phyloP scores from a whole-genome alignment of 2,797 vertebrate genomes.

The Liasis olivaceus region DNA sequence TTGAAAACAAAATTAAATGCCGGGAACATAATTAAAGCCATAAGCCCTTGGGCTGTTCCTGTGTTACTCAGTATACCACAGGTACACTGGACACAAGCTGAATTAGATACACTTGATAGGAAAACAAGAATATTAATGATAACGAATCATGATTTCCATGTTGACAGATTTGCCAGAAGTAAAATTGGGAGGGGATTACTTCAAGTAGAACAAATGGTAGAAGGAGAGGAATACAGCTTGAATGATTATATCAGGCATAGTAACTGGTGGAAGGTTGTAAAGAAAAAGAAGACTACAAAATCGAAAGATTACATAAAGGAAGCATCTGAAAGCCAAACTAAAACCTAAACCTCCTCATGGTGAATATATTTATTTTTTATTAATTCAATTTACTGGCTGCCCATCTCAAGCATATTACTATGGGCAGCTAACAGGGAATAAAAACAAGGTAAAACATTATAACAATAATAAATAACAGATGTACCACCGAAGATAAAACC shows the following conservation, averaged over 20 bases:
- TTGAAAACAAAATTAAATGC: not conserved
- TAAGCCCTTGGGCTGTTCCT: not conserved
- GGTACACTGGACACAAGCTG: not conserved
- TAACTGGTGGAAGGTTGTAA: not conserved
- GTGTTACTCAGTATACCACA: not conserved
- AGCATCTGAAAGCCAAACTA: not conserved
- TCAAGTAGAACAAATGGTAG: not conserved
- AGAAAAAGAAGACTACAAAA: not conserved
- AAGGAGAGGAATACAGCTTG: not conserved
- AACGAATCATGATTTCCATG: not conserved
- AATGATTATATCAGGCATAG: not conserved
- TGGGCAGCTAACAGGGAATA: not conserved
- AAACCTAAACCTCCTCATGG: not conserved
- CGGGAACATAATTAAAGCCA: not conserved
- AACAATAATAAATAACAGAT: not conserved
- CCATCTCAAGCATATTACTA: not conserved
- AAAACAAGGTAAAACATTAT: not conserved
- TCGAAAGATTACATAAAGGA: not conserved
- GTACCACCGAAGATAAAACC: not conserved
- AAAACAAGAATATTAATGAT: not conserved
- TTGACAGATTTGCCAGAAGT: not conserved
- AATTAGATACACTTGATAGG: not conserved
- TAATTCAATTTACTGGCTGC: not conserved
- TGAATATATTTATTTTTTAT: not conserved
- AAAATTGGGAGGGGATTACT: not conserved